These are phyloP conservation scores for Craseonycteris thonglongyai DNA, from an alignment of 2,113 vertebrate genomes.

Conservation along the genomic window DNA sequence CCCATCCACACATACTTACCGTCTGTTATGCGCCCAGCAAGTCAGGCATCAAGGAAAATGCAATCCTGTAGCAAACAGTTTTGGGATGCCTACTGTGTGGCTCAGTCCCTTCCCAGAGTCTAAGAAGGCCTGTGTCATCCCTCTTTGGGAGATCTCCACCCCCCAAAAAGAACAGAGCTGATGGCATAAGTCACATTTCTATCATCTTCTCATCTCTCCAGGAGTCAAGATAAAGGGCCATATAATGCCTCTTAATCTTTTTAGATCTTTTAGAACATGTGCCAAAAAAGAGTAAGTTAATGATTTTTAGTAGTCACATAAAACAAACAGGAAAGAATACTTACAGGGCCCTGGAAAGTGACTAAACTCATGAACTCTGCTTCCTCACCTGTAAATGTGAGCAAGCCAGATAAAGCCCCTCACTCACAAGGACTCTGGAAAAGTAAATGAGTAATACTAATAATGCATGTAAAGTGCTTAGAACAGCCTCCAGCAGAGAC, in stretches of 20 bases:
- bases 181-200: neutral
- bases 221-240: neutral
- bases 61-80: no score
- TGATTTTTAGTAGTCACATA: neutral
- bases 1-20: rapidly evolving
- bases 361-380: neutral
- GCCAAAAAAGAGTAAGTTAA: neutral
- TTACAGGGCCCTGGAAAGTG: neutral
- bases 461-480: neutral
- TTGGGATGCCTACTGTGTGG: neutral
- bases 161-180: no score
- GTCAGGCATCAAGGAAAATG: neutral
- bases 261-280: neutral
- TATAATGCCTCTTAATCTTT: neutral
- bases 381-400: neutral
- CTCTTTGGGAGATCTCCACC: neutral
- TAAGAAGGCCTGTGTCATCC: neutral
- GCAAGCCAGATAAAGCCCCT: neutral
- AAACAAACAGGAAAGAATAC: neutral
- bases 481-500: neutral
- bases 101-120: neutral
- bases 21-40: neutral
- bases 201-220: neutral
- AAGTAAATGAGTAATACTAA: neutral
- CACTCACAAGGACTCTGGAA: neutral